Conservation (phyloP, 2,113 vertebrate species). For the Verasper variegatus region DNA sequence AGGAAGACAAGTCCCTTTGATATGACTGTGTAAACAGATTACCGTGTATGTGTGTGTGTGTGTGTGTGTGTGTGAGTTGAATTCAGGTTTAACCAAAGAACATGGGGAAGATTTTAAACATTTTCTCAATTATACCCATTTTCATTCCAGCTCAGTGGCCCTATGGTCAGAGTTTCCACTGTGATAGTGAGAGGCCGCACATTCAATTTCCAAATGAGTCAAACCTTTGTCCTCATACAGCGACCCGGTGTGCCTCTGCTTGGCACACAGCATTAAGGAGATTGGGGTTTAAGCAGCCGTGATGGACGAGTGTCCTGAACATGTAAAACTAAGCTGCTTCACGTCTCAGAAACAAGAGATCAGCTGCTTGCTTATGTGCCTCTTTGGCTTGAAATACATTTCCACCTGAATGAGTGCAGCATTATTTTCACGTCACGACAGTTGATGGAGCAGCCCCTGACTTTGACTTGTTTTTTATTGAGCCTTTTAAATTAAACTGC, state of each 20-base stretch:
- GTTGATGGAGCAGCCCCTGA: background rate
- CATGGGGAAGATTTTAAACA: background rate
- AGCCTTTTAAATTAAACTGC: background rate
- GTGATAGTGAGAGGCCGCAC: background rate
- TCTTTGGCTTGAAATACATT: conserved; percentile 38
- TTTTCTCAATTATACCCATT: conserved; percentile 3
- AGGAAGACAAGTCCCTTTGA: no score
- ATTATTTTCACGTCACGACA: background rate
- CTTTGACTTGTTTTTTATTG: background rate
- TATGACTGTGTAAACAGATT: no score
- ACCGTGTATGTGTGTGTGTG: no score
- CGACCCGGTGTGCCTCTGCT: conserved; percentile 9
- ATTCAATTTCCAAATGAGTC: conserved; percentile 56
- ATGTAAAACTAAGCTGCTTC: conserved; percentile 64
- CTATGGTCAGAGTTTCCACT: conserved; percentile 1
- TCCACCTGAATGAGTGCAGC: conserved; percentile 17
- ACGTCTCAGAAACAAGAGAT: conserved; percentile 59
- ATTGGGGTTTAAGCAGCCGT: conserved; percentile 65
- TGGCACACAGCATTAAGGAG: conserved; percentile 41
- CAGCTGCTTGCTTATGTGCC: conserved; percentile 36
- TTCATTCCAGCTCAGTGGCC: conserved; percentile 26
- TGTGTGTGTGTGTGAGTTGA: background rate
- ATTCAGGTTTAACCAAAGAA: background rate
- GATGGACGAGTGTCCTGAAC: conserved; percentile 50
- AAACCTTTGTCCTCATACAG: conserved; percentile 39